Evolutionary conservation across 2,888 invertebrate species (phyloP), one percentile per base, ranked within the genome.

Genomic region (Toxonevra muliebris): DNA sequence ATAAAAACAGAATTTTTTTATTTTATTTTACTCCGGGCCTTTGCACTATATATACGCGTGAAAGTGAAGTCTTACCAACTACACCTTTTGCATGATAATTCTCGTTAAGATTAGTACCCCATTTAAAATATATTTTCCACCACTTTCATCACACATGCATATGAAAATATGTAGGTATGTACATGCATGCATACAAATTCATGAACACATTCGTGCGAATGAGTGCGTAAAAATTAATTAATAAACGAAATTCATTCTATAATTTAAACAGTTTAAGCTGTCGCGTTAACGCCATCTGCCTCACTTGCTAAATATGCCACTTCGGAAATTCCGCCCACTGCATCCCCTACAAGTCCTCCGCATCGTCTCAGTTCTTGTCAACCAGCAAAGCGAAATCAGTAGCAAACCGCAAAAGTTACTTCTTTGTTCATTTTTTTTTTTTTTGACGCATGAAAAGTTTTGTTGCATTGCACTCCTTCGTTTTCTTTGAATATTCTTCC

Each of bases 261-360:
- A 48, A 48, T 10, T 48, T 13, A 20, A 45, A 15, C 12, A 15
- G 30, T 53, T 53, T 15, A 53, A 53, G 53, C 53, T 53, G 17
- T 12, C 17, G 53, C 5, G 53, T 53, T 15, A 53, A 30, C 17
- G 53, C 53, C 19, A 30, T 30, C 1, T 57, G 57, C 57, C n/a
- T 57, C 57, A 57, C 30, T 57, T 57, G 57, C 30, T 57, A 30
- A 57, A 57, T 57, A 40, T 41, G 57, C 30, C 57, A 57, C 4
- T 19, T 57, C 12, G 12, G 30, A 30, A 30, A 7, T 30, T 30
- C 57, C 17, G 57, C 8, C 7, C 15, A 12, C 54, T 20, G 19
- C 17, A 12, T 8, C 17, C 54, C 15, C 7, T 30, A 30, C 30
- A 7, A n/a, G n/a, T n/a, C n/a, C n/a, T n/a, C 30, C 30, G 2